Base-by-base conservation (phyloP, 64 coral and sea anemone species). In the Pachyseris speciosa region DNA sequence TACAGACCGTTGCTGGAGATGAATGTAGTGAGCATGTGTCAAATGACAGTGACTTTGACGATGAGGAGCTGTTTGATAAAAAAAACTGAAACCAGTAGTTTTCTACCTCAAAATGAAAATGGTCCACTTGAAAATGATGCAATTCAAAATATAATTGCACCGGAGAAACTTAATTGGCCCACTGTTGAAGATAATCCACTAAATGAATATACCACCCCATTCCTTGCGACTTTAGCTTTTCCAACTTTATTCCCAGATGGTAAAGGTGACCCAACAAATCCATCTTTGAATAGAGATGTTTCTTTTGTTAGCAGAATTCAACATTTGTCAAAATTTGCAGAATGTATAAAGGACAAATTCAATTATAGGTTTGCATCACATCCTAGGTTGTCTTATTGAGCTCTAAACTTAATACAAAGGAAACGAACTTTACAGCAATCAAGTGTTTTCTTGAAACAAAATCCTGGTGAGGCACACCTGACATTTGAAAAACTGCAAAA, bases 121-220 rank as follows among this genome's bases (percentile, higher is more conserved):
- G 34, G 60, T 91, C 44, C 83, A 34, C 48, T 70, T 39, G 89
- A 91, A 91, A 24, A 39, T 16, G 17, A 84, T 39, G 53, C 67
- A 41, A 91, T 91, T 59, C 48, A 73, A 37, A 9, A 72, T 24
- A 19, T 84, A 59, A 29, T 91, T 2, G 11, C 4, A 6, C 39
- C 42, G 37, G 65, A 41, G 38, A 25, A 41, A 38, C 52, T 84
- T 26, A 44, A 83, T 64, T 84, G 89, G 89, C 89, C 89, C 69
- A 41, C n/a, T n/a, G n/a, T n/a, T n/a, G n/a, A n/a, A n/a, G n/a
- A n/a, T n/a, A n/a, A n/a, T n/a, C n/a, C n/a, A 44, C n/a, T 92
- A 67, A 92, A 92, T 85, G 90, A 85, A 57, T 92, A 60, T 43
- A 84, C 69, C 5, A 92, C 90, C 27, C 78, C 50, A 37, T 64